These are phyloP conservation scores for Nysson spinosus DNA, from an alignment of 2,888 invertebrate species.

Conservation along the genomic window DNA sequence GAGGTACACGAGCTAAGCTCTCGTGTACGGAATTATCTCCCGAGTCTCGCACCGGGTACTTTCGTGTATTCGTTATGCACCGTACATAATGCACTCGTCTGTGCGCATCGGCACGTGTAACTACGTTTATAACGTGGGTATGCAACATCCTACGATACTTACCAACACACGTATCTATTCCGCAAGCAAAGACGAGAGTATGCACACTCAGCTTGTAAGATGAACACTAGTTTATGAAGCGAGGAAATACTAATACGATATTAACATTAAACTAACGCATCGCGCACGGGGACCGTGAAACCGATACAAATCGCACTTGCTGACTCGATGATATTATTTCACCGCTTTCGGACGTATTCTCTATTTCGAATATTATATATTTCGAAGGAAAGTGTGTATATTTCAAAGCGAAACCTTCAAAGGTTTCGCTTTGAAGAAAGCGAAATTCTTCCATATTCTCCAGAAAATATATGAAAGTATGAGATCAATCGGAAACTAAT, in stretches of 20 bases:
- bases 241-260: constrained; percentile 14
- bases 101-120: constrained; percentile 38
- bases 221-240: background rate
- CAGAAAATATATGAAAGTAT: too few relatives aligned
- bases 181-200: too few relatives aligned
- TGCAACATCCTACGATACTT: constrained; percentile 26
- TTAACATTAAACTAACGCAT: constrained; percentile 4
- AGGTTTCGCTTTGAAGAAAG: too few relatives aligned
- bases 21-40: constrained; percentile 24
- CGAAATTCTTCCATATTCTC: too few relatives aligned
- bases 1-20: background rate
- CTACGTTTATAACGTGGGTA: constrained; percentile 36
- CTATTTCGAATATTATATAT: too few relatives aligned
- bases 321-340: too few relatives aligned
- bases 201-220: background rate
- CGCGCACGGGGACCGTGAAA: too few relatives aligned
- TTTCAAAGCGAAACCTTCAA: too few relatives aligned
- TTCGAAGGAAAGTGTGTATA: too few relatives aligned
- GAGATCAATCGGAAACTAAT: too few relatives aligned
- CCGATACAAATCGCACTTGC: too few relatives aligned
- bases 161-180: constrained; percentile 9
- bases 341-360: too few relatives aligned
- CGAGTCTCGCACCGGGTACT: constrained; percentile 12
- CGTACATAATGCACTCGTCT: constrained; percentile 28
- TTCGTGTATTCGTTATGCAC: constrained; percentile 29